phyloP scores from a whole-genome alignment of 2,888 invertebrate species.

The Polyommatus iphigenia region DNA sequence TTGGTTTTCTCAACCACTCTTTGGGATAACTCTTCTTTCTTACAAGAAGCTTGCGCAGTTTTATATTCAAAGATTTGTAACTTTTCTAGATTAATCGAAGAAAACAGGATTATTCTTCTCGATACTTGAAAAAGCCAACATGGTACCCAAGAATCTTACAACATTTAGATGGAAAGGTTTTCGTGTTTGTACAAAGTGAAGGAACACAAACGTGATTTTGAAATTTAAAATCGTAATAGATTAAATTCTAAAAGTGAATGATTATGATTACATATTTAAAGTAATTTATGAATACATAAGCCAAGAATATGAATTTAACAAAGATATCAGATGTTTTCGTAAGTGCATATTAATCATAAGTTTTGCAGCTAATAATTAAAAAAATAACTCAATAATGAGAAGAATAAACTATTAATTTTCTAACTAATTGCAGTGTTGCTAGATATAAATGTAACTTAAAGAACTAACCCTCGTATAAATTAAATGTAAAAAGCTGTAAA shows the following conservation, averaged over 20 bases:
- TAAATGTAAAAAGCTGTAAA: background rate
- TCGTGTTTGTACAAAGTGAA: slow-evolving; percentile 12
- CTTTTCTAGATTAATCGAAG: too few relatives aligned
- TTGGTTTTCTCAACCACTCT: too few relatives aligned
- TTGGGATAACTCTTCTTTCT: too few relatives aligned
- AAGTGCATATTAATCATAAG: background rate
- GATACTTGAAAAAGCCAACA: background rate
- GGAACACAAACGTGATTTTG: slow-evolving; percentile 14
- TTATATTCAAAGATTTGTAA: too few relatives aligned
- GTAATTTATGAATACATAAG: background rate
- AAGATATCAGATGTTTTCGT: background rate
- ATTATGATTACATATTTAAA: background rate
- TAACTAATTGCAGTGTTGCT: too few relatives aligned
- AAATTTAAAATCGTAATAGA: background rate
- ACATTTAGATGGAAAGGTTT: slow-evolving; percentile 28
- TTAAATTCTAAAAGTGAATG: background rate
- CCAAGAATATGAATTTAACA: background rate
- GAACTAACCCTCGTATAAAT: background rate
- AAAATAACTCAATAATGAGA: background rate
- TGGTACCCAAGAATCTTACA: background rate
- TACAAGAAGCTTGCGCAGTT: too few relatives aligned
- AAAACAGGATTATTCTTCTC: too few relatives aligned
- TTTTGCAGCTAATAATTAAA: background rate
- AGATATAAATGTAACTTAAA: background rate
- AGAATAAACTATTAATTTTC: background rate